Evolutionary conservation across 2,888 invertebrate genomes (phyloP).

Genomic region (Eupelmus urozonus): DNA sequence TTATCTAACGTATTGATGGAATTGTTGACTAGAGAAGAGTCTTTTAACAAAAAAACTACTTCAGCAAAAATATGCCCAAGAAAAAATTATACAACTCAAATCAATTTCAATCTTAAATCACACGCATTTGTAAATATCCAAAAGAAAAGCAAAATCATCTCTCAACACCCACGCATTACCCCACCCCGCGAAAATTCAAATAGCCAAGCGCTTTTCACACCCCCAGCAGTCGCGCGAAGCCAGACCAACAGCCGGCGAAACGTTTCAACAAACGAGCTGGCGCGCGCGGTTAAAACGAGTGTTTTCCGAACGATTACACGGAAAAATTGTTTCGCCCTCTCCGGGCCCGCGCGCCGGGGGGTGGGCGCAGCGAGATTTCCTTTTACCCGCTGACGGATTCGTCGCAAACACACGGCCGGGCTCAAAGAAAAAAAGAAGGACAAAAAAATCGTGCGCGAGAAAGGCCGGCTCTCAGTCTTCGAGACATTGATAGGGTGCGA

Average conservation of each 20-base stretch:
- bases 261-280: slow-evolving; percentile 31
- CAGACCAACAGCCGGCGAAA: slow-evolving; percentile 23
- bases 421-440: background rate
- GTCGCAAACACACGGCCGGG: slow-evolving; percentile 24
- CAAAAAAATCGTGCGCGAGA: background rate
- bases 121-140: no score
- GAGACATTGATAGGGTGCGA: slow-evolving; percentile 54
- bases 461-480: no score
- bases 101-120: no score
- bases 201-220: slow-evolving; percentile 17
- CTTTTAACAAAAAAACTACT: no score
- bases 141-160: no score
- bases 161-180: background rate
- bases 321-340: slow-evolving; percentile 62
- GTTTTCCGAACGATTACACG: slow-evolving; percentile 63
- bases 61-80: no score
- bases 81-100: no score
- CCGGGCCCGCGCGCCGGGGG: slow-evolving; percentile 48
- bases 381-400: slow-evolving; percentile 50
- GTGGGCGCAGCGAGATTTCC: background rate
- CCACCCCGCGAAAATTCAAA: slow-evolving; percentile 19
- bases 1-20: background rate
- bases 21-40: no score
- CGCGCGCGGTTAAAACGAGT: slow-evolving; percentile 52
- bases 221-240: background rate